Evolutionary conservation across 2,888 invertebrate species (phyloP), one percentile per base, ranked within the genome.

Genomic region (Gymnoscelis rufifasciata): DNA sequence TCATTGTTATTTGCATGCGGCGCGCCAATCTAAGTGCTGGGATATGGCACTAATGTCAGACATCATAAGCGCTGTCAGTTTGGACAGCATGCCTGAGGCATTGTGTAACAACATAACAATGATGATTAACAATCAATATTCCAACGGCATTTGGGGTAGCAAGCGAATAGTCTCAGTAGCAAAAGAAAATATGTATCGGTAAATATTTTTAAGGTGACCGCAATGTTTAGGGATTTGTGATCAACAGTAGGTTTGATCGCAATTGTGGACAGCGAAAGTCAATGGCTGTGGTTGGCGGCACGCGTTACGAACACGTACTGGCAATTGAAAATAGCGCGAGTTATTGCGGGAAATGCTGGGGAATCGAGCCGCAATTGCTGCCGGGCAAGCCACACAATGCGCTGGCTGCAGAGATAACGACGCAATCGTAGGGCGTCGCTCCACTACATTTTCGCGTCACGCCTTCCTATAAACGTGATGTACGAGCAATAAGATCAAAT

Each of bases 71-170:
- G 65, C 66, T 73, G 78, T 74, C 75, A 70, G 49, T 38, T 38
- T 37, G 52, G 64, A 65, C 66, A 55, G 62, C 56, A 54, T 49
- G 74, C 77, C 76, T 53, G 62, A 52, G 67, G 80, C 67, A 62
- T 78, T 72, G 72, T 69, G 74, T 76, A 78, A 76, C 71, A 70
- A 68, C 69, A 64, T 78, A 83, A 83, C 80, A 78, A 83, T 80
- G 74, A 78, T 77, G 72, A 80, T 83, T 83, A 77, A 78, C 82
- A 82, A 83, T 84, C 86, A 83, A 86, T 86, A 81, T 74, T 19
- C 19, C 35, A 44, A 49, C 33, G 8, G 65, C 64, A 63, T 74
- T 62, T 62, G 59, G 74, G 76, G 77, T 71, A 77, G 73, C 58
- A 19, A 19, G 19, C 5, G 3, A 19, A 19, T 19, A 19, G 19